Percentiles rank a stretch among this genome's conserved stretches.
Evolutionary conservation across 2,888 invertebrate genomes (phyloP).

Genomic region (Caenorhabditis afra): DNA sequence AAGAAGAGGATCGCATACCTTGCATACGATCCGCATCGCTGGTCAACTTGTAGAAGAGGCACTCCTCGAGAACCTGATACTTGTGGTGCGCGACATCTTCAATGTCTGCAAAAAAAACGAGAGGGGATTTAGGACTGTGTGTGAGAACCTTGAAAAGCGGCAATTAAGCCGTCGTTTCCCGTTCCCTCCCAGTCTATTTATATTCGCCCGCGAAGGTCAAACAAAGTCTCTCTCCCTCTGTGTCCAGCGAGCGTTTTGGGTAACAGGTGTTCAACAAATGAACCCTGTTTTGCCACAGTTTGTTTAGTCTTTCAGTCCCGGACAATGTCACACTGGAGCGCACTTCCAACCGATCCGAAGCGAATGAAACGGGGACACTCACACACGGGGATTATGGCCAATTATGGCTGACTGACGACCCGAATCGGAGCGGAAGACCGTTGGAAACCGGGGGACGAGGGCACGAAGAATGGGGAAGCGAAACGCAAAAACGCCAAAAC

Average conservation of each 20-base stretch:
- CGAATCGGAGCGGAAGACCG: conserved; percentile 3
- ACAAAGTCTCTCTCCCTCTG: no score
- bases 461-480: no score
- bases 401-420: conserved; percentile 35
- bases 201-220: conserved; percentile 27
- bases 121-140: no score
- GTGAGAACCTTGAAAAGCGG: no score
- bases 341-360: conserved; percentile 13
- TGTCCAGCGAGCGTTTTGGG: no score
- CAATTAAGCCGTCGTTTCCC: neutral
- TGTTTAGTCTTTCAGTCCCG: conserved; percentile 20
- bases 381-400: conserved; percentile 26
- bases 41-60: conserved; percentile 75
- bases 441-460: no score
- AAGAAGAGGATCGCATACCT: conserved; percentile 48
- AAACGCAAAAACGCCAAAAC: no score
- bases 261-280: conserved; percentile 41
- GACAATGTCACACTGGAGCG: no score
- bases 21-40: conserved; percentile 74
- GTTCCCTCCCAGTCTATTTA: no score
- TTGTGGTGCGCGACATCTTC: conserved; percentile 76
- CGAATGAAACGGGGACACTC: neutral
- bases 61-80: conserved; percentile 75
- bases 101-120: conserved; percentile 68
- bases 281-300: neutral